Evolutionary conservation across 2,113 vertebrate species (phyloP).

Genomic region (Empidonax traillii): DNA sequence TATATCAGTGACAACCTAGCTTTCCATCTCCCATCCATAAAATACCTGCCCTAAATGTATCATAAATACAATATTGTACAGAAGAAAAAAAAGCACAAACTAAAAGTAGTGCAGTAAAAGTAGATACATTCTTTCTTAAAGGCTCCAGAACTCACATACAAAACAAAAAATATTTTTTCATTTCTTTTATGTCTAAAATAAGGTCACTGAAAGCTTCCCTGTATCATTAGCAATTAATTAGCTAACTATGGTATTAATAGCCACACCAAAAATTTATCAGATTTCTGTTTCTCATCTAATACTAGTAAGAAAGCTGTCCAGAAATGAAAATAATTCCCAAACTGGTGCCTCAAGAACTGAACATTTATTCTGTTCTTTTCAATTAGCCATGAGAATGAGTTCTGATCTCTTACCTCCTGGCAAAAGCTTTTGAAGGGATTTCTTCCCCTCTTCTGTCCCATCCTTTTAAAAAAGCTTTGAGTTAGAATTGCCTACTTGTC

Average conservation of each 20-base stretch:
- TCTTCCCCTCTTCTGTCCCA: neutral
- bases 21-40: neutral
- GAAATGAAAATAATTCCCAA: neutral
- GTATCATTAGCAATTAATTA: neutral
- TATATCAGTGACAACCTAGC: neutral
- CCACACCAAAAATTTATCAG: accelerated
- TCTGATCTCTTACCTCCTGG: neutral
- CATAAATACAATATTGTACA: neutral
- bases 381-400: neutral
- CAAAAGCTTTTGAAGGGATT: neutral
- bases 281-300: neutral
- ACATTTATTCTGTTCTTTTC: neutral
- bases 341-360: neutral
- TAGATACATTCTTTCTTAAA: neutral
- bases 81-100: neutral
- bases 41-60: neutral
- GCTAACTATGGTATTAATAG: neutral
- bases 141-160: neutral
- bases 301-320: neutral
- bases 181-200: neutral
- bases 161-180: neutral
- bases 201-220: neutral
- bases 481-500: neutral
- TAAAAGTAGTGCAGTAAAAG: accelerated
- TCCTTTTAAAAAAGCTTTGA: neutral